phyloP scores from a whole-genome alignment of 2,797 vertebrate genomes.

The Bradypus variegatus region DNA sequence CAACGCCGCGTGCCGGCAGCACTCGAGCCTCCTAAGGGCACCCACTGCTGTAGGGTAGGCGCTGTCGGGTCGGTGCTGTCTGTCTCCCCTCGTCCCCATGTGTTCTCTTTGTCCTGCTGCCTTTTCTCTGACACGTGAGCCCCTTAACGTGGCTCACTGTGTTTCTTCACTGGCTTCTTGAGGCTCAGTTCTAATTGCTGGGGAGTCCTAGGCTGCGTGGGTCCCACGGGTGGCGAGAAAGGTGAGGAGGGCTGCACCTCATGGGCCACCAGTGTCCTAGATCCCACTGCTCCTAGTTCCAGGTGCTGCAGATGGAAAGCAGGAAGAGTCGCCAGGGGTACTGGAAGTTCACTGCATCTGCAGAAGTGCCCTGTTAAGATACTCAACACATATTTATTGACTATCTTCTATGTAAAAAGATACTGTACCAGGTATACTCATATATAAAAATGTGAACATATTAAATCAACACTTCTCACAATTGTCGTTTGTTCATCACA shows the following conservation, averaged over 20 bases:
- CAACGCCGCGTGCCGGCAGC: neutral
- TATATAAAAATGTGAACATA: neutral
- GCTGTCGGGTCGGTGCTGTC: neutral
- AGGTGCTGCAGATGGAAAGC: too few species aligned
- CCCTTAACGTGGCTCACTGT: neutral
- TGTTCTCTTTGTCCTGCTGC: neutral
- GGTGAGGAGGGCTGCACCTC: neutral
- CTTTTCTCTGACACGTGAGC: neutral
- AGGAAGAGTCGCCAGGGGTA: neutral
- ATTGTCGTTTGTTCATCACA: neutral
- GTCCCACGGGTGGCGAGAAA: neutral
- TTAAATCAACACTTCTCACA: neutral
- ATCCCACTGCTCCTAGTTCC: neutral
- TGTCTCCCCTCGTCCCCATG: neutral
- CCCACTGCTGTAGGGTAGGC: accelerated
- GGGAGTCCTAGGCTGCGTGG: neutral
- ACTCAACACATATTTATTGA: neutral
- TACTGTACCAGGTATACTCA: too few species aligned
- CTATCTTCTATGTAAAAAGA: neutral
- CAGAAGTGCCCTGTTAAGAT: neutral
- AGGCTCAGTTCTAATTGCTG: neutral
- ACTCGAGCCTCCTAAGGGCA: accelerated
- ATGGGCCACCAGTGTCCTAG: neutral
- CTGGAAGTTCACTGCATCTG: neutral
- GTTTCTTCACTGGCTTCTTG: neutral